These are phyloP conservation scores for Pseudotriccus pelzelni DNA, from an alignment of 2,797 vertebrate genomes.

Conservation along the genomic window DNA sequence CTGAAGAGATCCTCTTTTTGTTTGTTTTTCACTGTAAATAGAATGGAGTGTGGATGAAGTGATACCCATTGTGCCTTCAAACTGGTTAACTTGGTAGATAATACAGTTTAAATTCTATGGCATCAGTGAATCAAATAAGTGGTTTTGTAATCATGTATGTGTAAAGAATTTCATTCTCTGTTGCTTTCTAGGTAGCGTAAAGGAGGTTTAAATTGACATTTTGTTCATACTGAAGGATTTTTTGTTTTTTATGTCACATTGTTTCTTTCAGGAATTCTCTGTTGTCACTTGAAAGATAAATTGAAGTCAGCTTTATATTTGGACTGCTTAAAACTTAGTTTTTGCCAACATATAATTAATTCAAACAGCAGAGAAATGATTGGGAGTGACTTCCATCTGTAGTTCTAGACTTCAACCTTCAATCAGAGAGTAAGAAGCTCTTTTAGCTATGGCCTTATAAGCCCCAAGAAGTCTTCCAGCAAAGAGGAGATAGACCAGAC, in stretches of 20 bases:
- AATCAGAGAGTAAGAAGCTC: neutral
- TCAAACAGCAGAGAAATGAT: neutral
- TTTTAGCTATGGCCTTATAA: neutral
- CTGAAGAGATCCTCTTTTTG: neutral
- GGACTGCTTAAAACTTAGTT: neutral
- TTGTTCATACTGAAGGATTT: neutral
- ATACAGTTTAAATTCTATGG: neutral
- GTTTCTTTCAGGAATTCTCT: neutral
- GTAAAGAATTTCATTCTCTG: neutral
- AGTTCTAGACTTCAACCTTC: neutral
- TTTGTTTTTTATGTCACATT: neutral
- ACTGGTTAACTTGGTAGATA: conserved; percentile 35
- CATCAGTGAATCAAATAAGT: neutral
- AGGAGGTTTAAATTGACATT: neutral
- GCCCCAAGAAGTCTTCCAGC: conserved; percentile 36
- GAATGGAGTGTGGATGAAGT: neutral
- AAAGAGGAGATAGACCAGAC: neutral
- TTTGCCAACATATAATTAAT: neutral
- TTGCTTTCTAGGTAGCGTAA: neutral
- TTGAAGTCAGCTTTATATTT: neutral
- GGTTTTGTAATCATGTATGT: neutral
- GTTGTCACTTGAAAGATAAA: neutral
- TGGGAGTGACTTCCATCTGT: neutral
- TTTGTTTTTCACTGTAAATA: conserved; percentile 47
- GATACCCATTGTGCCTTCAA: conserved; percentile 62